Conservation (phyloP, 2,888 invertebrate species). For the Saturnia pavonia region DNA sequence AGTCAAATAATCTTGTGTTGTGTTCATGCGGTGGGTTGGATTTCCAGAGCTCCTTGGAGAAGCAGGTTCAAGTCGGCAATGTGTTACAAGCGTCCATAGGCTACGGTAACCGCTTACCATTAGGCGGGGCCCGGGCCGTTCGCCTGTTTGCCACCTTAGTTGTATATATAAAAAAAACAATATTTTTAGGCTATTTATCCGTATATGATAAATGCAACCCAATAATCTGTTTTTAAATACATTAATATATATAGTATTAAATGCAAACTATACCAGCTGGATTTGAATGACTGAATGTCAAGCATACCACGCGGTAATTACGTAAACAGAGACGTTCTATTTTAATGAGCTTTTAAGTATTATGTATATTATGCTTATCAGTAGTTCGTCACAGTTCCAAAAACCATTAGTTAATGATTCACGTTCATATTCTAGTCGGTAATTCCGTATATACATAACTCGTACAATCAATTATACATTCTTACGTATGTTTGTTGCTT, state of each 20-base stretch:
- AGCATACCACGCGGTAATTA: not conserved
- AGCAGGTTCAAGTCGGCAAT: too few relatives aligned
- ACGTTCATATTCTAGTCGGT: not conserved
- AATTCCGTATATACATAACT: conserved; percentile 6
- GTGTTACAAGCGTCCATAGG: too few relatives aligned
- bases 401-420: not conserved
- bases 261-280: not conserved
- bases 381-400: not conserved
- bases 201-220: not conserved
- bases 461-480: not conserved
- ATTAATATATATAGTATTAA: not conserved
- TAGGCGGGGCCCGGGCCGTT: too few relatives aligned
- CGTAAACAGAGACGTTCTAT: not conserved
- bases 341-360: not conserved
- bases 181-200: not conserved
- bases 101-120: too few relatives aligned
- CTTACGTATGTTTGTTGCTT: not conserved
- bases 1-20: too few relatives aligned
- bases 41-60: too few relatives aligned
- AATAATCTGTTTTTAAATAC: too few relatives aligned
- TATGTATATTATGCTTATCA: not conserved
- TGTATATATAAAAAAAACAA: too few relatives aligned
- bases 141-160: too few relatives aligned
- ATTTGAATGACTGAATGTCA: not conserved
- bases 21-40: too few relatives aligned